Evolutionary conservation across 2,797 vertebrate species (phyloP), one percentile per base, ranked within the genome.

Genomic region (Acanthurus lineatus): DNA sequence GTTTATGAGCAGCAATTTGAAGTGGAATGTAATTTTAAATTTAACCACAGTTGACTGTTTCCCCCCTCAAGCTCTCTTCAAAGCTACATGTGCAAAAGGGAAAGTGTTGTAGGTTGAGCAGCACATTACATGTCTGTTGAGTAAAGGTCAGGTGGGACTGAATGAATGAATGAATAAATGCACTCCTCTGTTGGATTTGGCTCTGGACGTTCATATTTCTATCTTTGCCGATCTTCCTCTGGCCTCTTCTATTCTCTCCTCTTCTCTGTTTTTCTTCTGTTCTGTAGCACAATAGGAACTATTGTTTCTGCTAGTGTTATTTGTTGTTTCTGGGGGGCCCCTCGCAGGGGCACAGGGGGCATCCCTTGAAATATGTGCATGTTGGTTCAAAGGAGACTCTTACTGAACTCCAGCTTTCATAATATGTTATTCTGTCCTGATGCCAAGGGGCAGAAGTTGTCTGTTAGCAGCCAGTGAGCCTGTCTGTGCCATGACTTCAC

Each of bases 261-360:
- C 51, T 62, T 51, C 68, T 71, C 15, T 14, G 5, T 35, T 6
- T 68, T 64, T 56, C 58, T 77, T 79, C 56, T 58, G 56, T 19
- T 53, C 57, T 60, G 32, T 4, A 58, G 75, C 81, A 85, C 86
- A 89, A 86, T 72, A 86, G 79, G 86, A 87, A 78, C 79, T 74
- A 75, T 79, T 88, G 76, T 90, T 83, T 78, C 63, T 77, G 10
- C 78, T 64, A 2, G 42, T 28, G 48, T n/a, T 83, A 49, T 90
- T 92, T 93, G 86, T 89, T 92, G 79, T 89, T 90, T 83, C 85
- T 89, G 38, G 49, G 69, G 82, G 57, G 45, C 70, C 69, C 61
- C 90, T 63, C 20, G 54, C 83, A 47, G 88, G 65, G 80, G 88
- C 82, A 74, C 83, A 40, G 72, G 74, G 71, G 59, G 72, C 58